phyloP scores from a whole-genome alignment of 1,140 invertebrate genomes.

The Cydia splendana region DNA sequence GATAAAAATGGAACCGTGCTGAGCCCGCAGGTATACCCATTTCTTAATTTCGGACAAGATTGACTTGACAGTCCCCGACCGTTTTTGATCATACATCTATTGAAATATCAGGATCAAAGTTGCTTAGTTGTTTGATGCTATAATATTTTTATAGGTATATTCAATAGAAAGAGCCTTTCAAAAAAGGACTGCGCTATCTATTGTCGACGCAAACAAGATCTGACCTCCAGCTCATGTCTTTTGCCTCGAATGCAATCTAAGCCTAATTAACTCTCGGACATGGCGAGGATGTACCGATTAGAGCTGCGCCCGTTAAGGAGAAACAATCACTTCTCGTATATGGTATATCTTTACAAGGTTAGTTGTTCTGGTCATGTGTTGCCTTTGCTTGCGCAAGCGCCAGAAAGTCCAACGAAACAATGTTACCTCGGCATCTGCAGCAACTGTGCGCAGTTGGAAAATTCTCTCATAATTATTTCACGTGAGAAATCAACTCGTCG shows the following conservation, averaged over 20 bases:
- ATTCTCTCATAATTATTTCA: neutral
- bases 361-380: slow-evolving; percentile 35
- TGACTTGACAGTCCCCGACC: too few species aligned
- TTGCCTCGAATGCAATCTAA: slow-evolving; percentile 45
- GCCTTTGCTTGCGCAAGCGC: neutral
- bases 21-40: too few species aligned
- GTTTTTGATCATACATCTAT: too few species aligned
- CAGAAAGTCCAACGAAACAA: neutral
- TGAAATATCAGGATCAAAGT: too few species aligned
- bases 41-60: too few species aligned
- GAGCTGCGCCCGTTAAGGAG: slow-evolving; percentile 61
- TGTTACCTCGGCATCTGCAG: neutral
- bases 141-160: neutral
- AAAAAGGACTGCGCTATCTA: neutral
- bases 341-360: slow-evolving; percentile 56
- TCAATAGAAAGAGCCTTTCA: neutral
- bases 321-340: slow-evolving; percentile 69
- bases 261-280: slow-evolving; percentile 56
- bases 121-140: too few species aligned
- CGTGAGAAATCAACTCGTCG: too few species aligned
- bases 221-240: slow-evolving; percentile 54
- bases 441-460: neutral
- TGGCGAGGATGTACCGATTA: slow-evolving; percentile 69
- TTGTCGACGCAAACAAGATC: slow-evolving; percentile 18
- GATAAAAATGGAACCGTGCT: too few species aligned